These are phyloP conservation scores for Drosophila emarginata DNA, from an alignment of 2,888 invertebrate species.

Conservation along the genomic window DNA sequence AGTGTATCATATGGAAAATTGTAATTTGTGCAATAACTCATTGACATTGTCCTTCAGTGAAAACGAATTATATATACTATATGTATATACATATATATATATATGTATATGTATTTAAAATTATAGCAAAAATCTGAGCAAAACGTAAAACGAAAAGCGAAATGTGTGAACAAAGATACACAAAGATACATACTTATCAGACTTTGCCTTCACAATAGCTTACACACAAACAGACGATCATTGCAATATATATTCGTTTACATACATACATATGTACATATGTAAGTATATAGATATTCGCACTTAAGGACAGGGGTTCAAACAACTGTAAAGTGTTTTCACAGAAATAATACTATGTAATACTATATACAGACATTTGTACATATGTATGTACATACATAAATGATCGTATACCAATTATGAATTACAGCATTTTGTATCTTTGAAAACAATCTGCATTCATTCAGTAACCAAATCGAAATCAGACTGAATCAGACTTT, in stretches of 20 bases:
- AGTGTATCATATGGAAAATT: slow-evolving; percentile 34
- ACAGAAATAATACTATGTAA: slow-evolving; percentile 24
- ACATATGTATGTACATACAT: slow-evolving; percentile 20
- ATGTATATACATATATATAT: slow-evolving; percentile 22
- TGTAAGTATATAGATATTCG: neutral
- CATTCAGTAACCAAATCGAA: neutral
- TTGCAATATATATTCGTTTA: slow-evolving; percentile 26
- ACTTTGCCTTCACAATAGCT: neutral
- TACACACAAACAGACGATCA: slow-evolving; percentile 24
- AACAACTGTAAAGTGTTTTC: slow-evolving; percentile 67
- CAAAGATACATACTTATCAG: slow-evolving; percentile 32
- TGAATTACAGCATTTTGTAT: slow-evolving; percentile 6
- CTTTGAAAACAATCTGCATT: neutral
- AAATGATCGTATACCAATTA: slow-evolving; percentile 6
- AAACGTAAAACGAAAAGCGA: slow-evolving; percentile 40
- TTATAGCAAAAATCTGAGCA: neutral
- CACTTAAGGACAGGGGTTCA: slow-evolving; percentile 79
- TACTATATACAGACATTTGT: neutral
- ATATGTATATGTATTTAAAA: slow-evolving; percentile 28
- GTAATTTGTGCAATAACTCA: slow-evolving; percentile 50
- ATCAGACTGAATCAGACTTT: neutral
- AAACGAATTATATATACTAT: slow-evolving; percentile 10
- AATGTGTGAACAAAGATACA: slow-evolving; percentile 55
- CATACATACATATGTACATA: no score
- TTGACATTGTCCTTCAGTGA: slow-evolving; percentile 73